These are phyloP conservation scores for Vombatus ursinus DNA, from an alignment of 2,113 vertebrate species.

Conservation along the genomic window DNA sequence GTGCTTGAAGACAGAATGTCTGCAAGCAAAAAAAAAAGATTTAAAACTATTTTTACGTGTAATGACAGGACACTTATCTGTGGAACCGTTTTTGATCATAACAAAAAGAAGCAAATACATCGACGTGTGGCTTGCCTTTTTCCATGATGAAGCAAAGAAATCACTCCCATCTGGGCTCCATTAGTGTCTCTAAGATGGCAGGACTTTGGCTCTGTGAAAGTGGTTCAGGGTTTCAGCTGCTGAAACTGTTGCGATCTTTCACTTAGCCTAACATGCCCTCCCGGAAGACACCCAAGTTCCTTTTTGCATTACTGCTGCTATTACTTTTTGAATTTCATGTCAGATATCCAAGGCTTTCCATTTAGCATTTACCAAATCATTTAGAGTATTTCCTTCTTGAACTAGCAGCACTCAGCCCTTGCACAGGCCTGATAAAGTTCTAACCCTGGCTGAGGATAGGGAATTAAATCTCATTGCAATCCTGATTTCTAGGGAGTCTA, in stretches of 20 bases:
- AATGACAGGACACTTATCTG: conserved; percentile 48
- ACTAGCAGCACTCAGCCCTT: conserved; percentile 63
- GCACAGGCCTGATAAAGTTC: conserved; percentile 64
- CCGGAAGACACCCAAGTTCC: conserved; percentile 43
- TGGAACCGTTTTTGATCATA: conserved; percentile 64
- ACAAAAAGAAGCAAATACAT: conserved; percentile 29
- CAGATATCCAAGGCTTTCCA: conserved; percentile 63
- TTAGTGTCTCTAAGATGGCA: conserved; percentile 42
- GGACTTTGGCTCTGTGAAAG: not conserved
- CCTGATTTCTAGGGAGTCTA: conserved; percentile 57
- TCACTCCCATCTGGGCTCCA: conserved; percentile 28
- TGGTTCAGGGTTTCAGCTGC: not conserved
- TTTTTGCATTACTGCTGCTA: conserved; percentile 61
- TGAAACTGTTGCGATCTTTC: not conserved
- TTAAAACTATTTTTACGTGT: conserved; percentile 60
- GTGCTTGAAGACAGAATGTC: conserved; percentile 67
- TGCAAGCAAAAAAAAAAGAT: conserved; percentile 59
- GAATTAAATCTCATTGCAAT: conserved; percentile 65
- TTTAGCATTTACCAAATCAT: conserved; percentile 70
- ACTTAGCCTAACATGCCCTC: not conserved
- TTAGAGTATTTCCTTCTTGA: conserved; percentile 69
- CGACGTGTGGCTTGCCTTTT: conserved; percentile 19
- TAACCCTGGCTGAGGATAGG: conserved; percentile 40
- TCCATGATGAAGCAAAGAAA: conserved; percentile 28
- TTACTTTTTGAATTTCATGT: conserved; percentile 66